Evolutionary conservation across 2,113 vertebrate species (phyloP).

Genomic region (Pelvicachromis taeniatus): DNA sequence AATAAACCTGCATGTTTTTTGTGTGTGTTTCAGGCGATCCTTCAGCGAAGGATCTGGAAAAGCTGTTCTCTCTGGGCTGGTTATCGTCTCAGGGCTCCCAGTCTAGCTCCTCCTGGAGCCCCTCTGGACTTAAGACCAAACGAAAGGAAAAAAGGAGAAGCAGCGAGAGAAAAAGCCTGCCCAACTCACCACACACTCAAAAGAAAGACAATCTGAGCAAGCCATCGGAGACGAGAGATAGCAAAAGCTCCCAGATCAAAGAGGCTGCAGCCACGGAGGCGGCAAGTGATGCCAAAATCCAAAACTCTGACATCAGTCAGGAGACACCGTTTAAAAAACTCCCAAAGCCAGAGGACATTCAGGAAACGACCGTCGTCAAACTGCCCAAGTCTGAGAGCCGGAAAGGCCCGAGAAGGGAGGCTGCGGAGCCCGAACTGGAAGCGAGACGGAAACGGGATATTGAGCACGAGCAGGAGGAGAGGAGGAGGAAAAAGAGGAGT

Average conservation of each 20-base stretch:
- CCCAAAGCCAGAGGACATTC: background rate
- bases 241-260: background rate
- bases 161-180: constrained; percentile 51
- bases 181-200: constrained; percentile 44
- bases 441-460: background rate
- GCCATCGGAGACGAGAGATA: background rate
- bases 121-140: constrained; percentile 60
- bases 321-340: background rate
- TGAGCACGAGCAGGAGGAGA: constrained; percentile 33
- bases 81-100: constrained; percentile 71
- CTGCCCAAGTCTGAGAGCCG: constrained; percentile 29
- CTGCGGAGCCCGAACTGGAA: background rate
- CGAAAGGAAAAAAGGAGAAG: constrained; percentile 69
- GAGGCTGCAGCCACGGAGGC: background rate
- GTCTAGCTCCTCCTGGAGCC: constrained; percentile 76
- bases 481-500: constrained; percentile 31
- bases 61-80: constrained; percentile 75
- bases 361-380: background rate
- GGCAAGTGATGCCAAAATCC: background rate
- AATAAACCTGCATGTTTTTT: background rate
- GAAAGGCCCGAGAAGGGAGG: constrained; percentile 25
- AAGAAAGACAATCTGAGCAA: constrained; percentile 24
- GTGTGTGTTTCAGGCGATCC: constrained; percentile 24
- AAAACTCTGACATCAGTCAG: constrained; percentile 8
- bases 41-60: constrained; percentile 66